A percentile compares a stretch with the other conserved stretches of the same genome.
These are phyloP conservation scores for Dasysyrphus albostriatus DNA, from an alignment of 2,888 invertebrate species.

Conservation along the genomic window DNA sequence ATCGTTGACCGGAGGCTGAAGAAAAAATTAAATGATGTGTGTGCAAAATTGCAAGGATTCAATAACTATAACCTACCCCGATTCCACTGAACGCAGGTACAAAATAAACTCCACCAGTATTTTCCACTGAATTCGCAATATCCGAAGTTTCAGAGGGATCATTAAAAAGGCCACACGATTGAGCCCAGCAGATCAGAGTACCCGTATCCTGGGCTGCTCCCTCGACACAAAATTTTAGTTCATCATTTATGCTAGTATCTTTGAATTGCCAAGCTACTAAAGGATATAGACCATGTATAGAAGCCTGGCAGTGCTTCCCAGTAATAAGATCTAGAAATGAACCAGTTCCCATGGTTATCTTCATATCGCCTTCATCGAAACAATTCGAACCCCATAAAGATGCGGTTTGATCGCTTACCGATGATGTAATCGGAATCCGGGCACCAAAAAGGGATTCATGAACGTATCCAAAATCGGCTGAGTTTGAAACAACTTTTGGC, in stretches of 20 bases:
- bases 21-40: constrained; percentile 2
- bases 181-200: constrained; percentile 93
- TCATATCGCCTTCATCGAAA: constrained; percentile 90
- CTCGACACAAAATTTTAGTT: constrained; percentile 91
- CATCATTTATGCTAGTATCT: constrained; percentile 79
- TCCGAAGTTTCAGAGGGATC: constrained; percentile 87
- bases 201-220: constrained; percentile 95
- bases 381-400: constrained; percentile 95
- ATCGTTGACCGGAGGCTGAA: constrained; percentile 95
- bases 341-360: constrained; percentile 96
- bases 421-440: constrained; percentile 88
- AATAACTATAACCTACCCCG: constrained; percentile 86
- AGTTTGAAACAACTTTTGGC: constrained; percentile 92
- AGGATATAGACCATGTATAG: constrained; percentile 94
- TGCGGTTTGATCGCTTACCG: constrained; percentile 90
- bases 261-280: constrained; percentile 91
- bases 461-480: constrained; percentile 89
- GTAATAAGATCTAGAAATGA: constrained; percentile 95
- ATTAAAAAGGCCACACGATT: constrained; percentile 88
- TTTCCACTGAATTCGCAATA: constrained; percentile 88
- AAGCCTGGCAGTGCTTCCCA: constrained; percentile 90
- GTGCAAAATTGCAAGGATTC: constrained; percentile 2
- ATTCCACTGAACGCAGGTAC: constrained; percentile 95
- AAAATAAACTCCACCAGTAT: constrained; percentile 92
- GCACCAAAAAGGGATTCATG: constrained; percentile 88